These are phyloP conservation scores for Papilio demoleus DNA, from an alignment of 2,888 invertebrate genomes.

Conservation along the genomic window DNA sequence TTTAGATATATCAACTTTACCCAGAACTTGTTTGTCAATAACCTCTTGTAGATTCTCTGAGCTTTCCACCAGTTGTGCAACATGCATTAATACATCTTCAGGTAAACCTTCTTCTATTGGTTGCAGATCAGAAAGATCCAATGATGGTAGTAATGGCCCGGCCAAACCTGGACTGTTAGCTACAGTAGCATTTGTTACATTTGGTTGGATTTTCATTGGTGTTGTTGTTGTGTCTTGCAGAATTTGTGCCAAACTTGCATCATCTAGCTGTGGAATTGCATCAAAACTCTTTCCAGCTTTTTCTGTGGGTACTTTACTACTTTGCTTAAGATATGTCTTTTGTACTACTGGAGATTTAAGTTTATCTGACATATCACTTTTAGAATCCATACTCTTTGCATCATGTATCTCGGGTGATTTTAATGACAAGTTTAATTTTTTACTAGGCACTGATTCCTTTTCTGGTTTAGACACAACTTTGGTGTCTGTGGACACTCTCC, in stretches of 20 bases:
- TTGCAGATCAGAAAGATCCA: slow-evolving; percentile 83
- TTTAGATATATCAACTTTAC: slow-evolving; percentile 69
- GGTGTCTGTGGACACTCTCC: slow-evolving; percentile 84
- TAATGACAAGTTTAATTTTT: slow-evolving; percentile 50
- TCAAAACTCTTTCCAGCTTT: slow-evolving; percentile 69
- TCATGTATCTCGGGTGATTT: slow-evolving; percentile 51
- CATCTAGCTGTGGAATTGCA: slow-evolving; percentile 76
- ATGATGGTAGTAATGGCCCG: slow-evolving; percentile 83
- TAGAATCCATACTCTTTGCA: slow-evolving; percentile 46
- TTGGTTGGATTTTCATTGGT: slow-evolving; percentile 62
- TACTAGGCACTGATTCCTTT: slow-evolving; percentile 66
- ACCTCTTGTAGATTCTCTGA: slow-evolving; percentile 88
- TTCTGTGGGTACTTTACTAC: slow-evolving; percentile 58
- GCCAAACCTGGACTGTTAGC: slow-evolving; percentile 71
- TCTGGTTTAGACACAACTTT: slow-evolving; percentile 77
- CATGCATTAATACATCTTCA: slow-evolving; percentile 88
- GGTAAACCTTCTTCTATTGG: slow-evolving; percentile 87
- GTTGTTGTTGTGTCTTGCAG: slow-evolving; percentile 71
- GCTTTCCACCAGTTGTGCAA: slow-evolving; percentile 88
- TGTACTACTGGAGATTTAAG: slow-evolving; percentile 50
- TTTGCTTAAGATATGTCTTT: slow-evolving; percentile 61
- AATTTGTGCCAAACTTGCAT: slow-evolving; percentile 78
- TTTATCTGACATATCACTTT: slow-evolving; percentile 52
- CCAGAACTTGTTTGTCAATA: slow-evolving; percentile 86
- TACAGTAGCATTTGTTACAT: slow-evolving; percentile 50